Base-by-base conservation (phyloP, 2,797 vertebrate species). In the Philypnodon macrostomus region DNA sequence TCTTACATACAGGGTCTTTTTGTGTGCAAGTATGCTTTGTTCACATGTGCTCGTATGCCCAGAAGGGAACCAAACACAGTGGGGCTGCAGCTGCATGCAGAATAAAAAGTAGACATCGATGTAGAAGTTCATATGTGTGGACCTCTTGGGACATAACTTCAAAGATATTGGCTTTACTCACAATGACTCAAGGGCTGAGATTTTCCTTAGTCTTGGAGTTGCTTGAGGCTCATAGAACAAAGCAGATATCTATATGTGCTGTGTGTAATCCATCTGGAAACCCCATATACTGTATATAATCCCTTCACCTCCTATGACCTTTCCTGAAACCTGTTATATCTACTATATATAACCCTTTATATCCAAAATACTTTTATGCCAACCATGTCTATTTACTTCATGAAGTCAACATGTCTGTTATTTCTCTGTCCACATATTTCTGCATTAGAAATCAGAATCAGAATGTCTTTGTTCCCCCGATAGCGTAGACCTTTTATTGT, bases 31-130 rank as follows among this genome's bases (percentile, higher is more conserved):
- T n/a, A 32, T 37, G 19, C 26, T 38, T 58, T 24, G 53, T 50
- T 47, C 55, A 51, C 23, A 26, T 30, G 48, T 63, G 47, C 29
- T 46, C 37, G 49, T 38, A 26, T 35, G 63, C 39, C 49, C 53
- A 27, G 17, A 42, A 47, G 65, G 40, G 49, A 4, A 2, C 37
- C 35, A 29, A 52, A 24, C 48, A 57, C 48, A 64, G 45, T 40
- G 41, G 23, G 30, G 29, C 53, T 62, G 24, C 6, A 18, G 24
- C 11, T 48, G 36, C 40, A 40, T 35, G 39, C 65, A 27, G 8
- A 13, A 49, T 48, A 18, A 49, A 15, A 65, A 49, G 18, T 33
- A 44, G 37, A 49, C 7, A 31, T 9, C 53, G 33, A 60, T 24
- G 52, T 39, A 63, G 18, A 58, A 40, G 48, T 56, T 40, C 17